These are phyloP conservation scores for Cephus cinctus DNA, from an alignment of 1,140 invertebrate genomes.

Conservation along the genomic window DNA sequence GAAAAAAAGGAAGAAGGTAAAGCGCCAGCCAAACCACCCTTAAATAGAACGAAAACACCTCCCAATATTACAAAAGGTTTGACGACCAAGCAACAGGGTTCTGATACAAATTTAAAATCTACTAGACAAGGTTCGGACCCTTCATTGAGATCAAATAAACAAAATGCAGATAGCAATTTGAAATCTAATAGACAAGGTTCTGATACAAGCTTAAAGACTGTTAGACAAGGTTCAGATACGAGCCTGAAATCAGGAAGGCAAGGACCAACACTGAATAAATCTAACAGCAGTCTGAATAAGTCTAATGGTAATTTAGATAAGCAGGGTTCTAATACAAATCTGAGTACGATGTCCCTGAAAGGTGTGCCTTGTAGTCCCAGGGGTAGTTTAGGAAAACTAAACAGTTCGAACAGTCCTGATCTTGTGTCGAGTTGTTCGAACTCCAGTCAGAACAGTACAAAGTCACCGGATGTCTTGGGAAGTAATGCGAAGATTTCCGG, in stretches of 20 bases:
- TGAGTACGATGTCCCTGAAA: slow-evolving; percentile 27
- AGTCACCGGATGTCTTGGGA: slow-evolving; percentile 61
- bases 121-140: slow-evolving; percentile 23
- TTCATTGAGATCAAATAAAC: not conserved
- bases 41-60: slow-evolving; percentile 42
- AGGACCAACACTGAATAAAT: not conserved
- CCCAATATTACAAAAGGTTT: slow-evolving; percentile 27
- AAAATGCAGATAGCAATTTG: slow-evolving; percentile 1
- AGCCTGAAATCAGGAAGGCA: slow-evolving; percentile 14
- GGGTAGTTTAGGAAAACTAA: slow-evolving; percentile 28
- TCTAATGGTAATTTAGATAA: slow-evolving; percentile 19
- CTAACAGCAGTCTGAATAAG: slow-evolving; percentile 23
- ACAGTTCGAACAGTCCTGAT: slow-evolving; percentile 63
- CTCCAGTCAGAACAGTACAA: slow-evolving; percentile 41
- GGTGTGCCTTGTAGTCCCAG: slow-evolving; percentile 40
- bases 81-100: slow-evolving; percentile 9
- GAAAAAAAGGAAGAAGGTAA: slow-evolving; percentile 20
- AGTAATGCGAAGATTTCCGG: slow-evolving; percentile 27
- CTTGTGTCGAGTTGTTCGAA: slow-evolving; percentile 67
- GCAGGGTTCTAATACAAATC: slow-evolving; percentile 16
- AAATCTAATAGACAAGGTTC: slow-evolving; percentile 8
- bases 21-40: slow-evolving; percentile 20
- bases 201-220: slow-evolving; percentile 15
- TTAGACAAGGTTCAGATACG: slow-evolving; percentile 23
- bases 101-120: slow-evolving; percentile 16